Evolutionary conservation across 2,888 invertebrate genomes (phyloP).

Genomic region (Nomada ruficornis): DNA sequence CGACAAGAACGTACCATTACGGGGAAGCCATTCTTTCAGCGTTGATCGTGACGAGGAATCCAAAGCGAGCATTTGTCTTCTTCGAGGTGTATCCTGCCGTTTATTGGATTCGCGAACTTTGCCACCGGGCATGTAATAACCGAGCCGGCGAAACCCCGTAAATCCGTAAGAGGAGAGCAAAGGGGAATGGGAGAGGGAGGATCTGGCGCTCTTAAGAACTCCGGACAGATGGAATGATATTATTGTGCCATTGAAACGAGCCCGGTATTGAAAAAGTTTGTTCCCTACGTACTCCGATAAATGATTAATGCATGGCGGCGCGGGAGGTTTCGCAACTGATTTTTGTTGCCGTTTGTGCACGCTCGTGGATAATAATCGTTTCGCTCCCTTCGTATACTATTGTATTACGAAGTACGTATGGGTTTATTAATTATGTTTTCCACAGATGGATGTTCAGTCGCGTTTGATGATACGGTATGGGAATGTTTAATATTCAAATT

Average conservation of each 20-base stretch:
- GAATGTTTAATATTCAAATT: too few relatives aligned
- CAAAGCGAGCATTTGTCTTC: conserved; percentile 71
- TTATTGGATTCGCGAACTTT: conserved; percentile 74
- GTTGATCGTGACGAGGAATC: conserved; percentile 71
- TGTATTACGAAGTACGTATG: background rate
- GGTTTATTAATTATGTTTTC: background rate
- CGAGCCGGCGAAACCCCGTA: conserved; percentile 55
- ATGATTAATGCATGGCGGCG: conserved; percentile 58
- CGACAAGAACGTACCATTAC: conserved; percentile 52
- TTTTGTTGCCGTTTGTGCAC: conserved; percentile 15
- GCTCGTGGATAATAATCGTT: conserved; percentile 5
- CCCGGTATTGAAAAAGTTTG: conserved; percentile 64
- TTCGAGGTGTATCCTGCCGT: conserved; percentile 60
- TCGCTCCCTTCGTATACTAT: background rate
- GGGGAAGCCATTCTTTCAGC: conserved; percentile 43
- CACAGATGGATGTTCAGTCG: background rate
- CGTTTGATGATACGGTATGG: too few relatives aligned
- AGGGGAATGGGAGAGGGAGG: conserved; percentile 5
- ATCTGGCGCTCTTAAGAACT: conserved; percentile 53
- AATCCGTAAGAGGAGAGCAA: conserved; percentile 47
- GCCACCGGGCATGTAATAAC: conserved; percentile 66
- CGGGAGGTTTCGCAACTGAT: conserved; percentile 31
- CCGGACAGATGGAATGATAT: conserved; percentile 51
- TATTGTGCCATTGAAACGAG: conserved; percentile 62
- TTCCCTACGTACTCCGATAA: conserved; percentile 48